These are phyloP conservation scores for Podarcis muralis DNA, from an alignment of 2,113 vertebrate genomes.

Conservation along the genomic window DNA sequence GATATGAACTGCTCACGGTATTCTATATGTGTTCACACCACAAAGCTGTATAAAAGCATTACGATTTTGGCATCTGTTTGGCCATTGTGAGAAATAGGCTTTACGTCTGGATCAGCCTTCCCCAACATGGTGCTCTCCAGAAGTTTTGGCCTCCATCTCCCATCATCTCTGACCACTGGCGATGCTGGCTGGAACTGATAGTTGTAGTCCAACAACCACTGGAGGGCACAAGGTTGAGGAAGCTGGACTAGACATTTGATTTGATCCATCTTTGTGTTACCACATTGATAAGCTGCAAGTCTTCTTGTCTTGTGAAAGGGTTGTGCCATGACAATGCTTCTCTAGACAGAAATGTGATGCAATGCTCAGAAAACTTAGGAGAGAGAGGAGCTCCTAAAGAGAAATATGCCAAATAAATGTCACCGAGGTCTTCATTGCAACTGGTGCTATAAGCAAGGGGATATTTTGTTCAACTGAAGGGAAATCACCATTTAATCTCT, in stretches of 20 bases:
- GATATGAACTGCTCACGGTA: not conserved
- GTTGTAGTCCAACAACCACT: too few species aligned
- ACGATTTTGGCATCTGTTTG: not conserved
- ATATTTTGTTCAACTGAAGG: not conserved
- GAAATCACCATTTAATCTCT: constrained; percentile 12
- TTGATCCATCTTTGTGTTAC: not conserved
- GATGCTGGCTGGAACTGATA: too few species aligned
- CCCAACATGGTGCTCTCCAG: too few species aligned
- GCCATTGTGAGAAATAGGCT: too few species aligned
- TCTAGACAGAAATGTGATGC: too few species aligned
- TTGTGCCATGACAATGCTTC: too few species aligned
- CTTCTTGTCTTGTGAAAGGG: not conserved
- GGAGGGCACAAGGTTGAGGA: not conserved
- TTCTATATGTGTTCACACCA: not conserved
- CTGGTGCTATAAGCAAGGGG: not conserved
- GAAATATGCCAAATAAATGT: not conserved
- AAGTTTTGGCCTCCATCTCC: too few species aligned
- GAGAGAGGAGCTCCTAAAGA: too few species aligned
- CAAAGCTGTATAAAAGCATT: not conserved
- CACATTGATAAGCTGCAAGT: too few species aligned
- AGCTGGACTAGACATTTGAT: not conserved
- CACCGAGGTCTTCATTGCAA: not conserved
- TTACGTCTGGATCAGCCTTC: too few species aligned
- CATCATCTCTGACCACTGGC: too few species aligned
- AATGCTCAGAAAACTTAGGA: too few species aligned